These are phyloP conservation scores for Drosophila tristis DNA, from an alignment of 1,140 invertebrate species.

Conservation along the genomic window DNA sequence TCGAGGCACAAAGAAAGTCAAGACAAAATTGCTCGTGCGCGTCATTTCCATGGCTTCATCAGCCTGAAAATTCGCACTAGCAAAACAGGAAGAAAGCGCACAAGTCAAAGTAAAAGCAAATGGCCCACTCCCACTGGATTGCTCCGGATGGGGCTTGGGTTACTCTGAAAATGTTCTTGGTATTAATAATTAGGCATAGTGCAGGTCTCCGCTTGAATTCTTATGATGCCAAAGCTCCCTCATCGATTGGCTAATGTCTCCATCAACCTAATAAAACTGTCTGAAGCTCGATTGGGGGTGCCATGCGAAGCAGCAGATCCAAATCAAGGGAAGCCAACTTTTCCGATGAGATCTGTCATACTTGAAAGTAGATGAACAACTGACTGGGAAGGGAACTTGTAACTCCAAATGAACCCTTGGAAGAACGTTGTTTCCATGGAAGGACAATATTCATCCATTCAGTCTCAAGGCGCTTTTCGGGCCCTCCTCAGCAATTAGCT, in stretches of 20 bases:
- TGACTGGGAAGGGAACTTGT: too few relatives aligned
- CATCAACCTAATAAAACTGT: too few relatives aligned
- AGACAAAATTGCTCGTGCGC: slow-evolving; percentile 76
- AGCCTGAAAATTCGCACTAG: slow-evolving; percentile 68
- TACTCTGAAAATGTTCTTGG: slow-evolving; percentile 5
- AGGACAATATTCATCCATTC: background rate
- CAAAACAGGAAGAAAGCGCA: slow-evolving; percentile 17
- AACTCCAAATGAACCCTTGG: too few relatives aligned
- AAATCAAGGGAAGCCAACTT: too few relatives aligned
- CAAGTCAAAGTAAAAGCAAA: background rate
- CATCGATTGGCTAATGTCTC: too few relatives aligned
- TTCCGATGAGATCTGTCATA: too few relatives aligned
- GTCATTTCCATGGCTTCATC: slow-evolving; percentile 79
- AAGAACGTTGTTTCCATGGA: background rate
- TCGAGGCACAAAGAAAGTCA: slow-evolving; percentile 60
- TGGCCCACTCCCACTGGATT: slow-evolving; percentile 12
- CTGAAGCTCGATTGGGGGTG: too few relatives aligned
- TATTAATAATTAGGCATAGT: slow-evolving; percentile 64
- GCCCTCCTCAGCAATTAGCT: slow-evolving; percentile 38
- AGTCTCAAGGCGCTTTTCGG: background rate
- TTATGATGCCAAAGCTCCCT: slow-evolving; percentile 2
- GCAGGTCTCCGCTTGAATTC: slow-evolving; percentile 11
- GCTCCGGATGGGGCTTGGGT: slow-evolving; percentile 28
- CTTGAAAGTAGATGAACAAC: too few relatives aligned
- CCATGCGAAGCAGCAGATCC: too few relatives aligned